A percentile compares a stretch with the other conserved stretches of the same genome.
Conservation (phyloP, 2,888 invertebrate species). For the Urechis unicinctus region DNA sequence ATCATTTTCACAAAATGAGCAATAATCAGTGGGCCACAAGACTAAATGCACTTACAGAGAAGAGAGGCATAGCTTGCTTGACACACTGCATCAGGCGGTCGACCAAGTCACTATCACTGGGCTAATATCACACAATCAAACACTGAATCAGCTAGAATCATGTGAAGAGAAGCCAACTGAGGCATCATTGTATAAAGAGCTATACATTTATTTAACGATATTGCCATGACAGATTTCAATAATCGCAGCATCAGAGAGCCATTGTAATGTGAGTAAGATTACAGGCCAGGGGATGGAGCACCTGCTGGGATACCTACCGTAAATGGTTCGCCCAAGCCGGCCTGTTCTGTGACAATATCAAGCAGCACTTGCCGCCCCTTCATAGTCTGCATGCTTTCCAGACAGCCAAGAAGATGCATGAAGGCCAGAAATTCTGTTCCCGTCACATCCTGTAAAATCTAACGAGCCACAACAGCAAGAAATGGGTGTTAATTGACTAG, state of each 20-base stretch:
- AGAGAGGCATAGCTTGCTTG: conserved; percentile 76
- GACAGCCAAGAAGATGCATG: conserved; percentile 76
- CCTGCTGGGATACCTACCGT: too few species aligned
- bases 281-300: too few species aligned
- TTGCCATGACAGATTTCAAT: too few species aligned
- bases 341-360: conserved; percentile 77
- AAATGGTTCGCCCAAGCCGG: conserved; percentile 64
- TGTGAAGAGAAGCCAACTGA: too few species aligned
- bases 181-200: too few species aligned
- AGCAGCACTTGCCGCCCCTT: conserved; percentile 81
- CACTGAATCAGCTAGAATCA: too few species aligned
- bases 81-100: conserved; percentile 80
- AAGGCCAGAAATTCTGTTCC: conserved; percentile 86
- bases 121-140: conserved; percentile 26
- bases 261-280: too few species aligned
- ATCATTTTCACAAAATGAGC: conserved; percentile 1
- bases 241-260: too few species aligned
- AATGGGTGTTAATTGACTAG: too few species aligned
- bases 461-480: too few species aligned
- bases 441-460: conserved; percentile 64
- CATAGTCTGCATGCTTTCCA: conserved; percentile 73
- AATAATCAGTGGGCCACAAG: background rate
- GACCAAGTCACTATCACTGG: conserved; percentile 48
- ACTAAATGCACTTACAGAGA: conserved; percentile 66
- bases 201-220: too few species aligned